phyloP scores from a whole-genome alignment of 2,797 vertebrate genomes.

The Melanotaenia nigrans region DNA sequence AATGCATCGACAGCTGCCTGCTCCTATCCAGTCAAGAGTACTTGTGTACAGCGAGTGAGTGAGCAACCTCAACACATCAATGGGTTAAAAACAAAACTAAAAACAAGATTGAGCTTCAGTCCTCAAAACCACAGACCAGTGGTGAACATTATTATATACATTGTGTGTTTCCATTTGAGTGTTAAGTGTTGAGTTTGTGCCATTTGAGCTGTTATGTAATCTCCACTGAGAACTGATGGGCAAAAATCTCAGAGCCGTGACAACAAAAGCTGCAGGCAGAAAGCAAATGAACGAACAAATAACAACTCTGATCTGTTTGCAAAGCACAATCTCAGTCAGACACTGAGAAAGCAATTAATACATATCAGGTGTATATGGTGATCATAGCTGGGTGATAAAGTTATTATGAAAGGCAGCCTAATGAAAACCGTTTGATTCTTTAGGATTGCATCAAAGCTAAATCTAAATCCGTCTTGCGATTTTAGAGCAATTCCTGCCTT shows the following conservation, averaged over 20 bases:
- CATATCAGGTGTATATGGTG: constrained; percentile 23
- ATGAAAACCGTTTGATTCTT: constrained; percentile 27
- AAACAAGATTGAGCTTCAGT: neutral
- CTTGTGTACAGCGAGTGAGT: neutral
- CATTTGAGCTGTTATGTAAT: constrained; percentile 34
- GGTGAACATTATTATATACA: neutral
- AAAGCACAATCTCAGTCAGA: constrained; percentile 10
- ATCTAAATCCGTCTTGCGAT: constrained; percentile 35
- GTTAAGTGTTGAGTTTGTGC: constrained; percentile 25
- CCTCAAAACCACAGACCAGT: neutral
- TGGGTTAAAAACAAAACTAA: neutral
- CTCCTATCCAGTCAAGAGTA: neutral
- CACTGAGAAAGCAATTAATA: constrained; percentile 33
- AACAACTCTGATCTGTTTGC: constrained; percentile 15
- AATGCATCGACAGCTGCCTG: neutral
- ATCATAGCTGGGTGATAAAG: constrained; percentile 11
- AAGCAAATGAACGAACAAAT: constrained; percentile 25
- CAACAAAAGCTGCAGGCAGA: neutral
- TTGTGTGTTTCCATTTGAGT: constrained; percentile 9
- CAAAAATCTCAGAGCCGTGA: constrained; percentile 6
- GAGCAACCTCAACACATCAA: neutral
- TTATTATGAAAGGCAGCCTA: constrained; percentile 9
- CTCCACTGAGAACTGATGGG: constrained; percentile 18
- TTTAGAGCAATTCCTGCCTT: constrained; percentile 10
- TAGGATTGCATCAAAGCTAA: constrained; percentile 26